These are phyloP conservation scores for Ptiloglossa arizonensis DNA, from an alignment of 1,140 invertebrate genomes.

Conservation along the genomic window DNA sequence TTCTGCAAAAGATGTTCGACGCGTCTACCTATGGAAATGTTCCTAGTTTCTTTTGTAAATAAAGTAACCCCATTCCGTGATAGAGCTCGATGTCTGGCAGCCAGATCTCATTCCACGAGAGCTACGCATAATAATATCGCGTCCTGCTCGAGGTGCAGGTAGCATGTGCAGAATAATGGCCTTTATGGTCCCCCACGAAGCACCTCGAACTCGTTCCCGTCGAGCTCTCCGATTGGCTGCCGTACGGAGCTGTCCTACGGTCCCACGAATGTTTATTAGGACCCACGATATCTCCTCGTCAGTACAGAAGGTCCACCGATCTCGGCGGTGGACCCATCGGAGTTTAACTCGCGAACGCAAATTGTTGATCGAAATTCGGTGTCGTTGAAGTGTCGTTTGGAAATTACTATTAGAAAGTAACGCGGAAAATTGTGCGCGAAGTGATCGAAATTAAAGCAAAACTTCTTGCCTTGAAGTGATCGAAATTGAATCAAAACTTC, in stretches of 20 bases:
- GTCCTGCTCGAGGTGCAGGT: slow-evolving; percentile 43
- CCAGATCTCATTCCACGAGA: slow-evolving; percentile 16
- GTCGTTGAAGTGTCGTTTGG: background rate
- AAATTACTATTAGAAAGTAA: background rate
- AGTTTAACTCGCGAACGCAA: background rate
- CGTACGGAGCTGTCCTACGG: slow-evolving; percentile 35
- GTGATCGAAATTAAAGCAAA: background rate
- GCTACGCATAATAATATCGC: slow-evolving; percentile 46
- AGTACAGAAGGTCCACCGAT: slow-evolving; percentile 41
- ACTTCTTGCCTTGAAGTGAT: too few relatives aligned
- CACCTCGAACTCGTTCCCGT: slow-evolving; percentile 64
- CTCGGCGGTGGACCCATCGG: slow-evolving; percentile 29
- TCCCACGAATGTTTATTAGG: slow-evolving; percentile 57
- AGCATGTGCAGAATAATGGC: slow-evolving; percentile 2
- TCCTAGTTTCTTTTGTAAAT: background rate
- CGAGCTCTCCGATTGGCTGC: slow-evolving; percentile 60
- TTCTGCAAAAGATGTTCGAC: too few relatives aligned
- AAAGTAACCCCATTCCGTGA: slow-evolving; percentile 7
- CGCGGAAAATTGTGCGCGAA: background rate
- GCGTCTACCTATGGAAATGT: background rate
- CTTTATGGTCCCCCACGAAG: slow-evolving; percentile 56
- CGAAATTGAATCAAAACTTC: background rate
- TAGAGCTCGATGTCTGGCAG: background rate
- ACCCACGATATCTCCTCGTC: slow-evolving; percentile 28
- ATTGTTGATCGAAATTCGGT: slow-evolving; percentile 1